Base-by-base conservation (phyloP, 2,888 invertebrate genomes). In the Elysia crispata region DNA sequence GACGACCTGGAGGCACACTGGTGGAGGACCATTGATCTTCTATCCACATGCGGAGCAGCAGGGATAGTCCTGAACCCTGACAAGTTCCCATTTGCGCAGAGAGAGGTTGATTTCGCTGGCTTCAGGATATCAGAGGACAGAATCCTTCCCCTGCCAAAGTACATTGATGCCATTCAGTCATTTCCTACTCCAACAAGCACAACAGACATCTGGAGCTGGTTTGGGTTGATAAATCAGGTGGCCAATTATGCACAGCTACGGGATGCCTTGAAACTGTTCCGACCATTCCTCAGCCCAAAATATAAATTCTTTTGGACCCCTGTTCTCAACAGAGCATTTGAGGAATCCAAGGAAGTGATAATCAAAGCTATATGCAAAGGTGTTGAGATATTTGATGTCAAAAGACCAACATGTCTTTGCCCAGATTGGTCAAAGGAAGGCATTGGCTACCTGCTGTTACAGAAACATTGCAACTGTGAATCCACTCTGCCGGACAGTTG, bases 281-380 rank as follows among this genome's bases (percentile, higher is more conserved):
- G 25, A 8, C 66, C 66, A 6, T 66, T 66, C 15, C 66, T 66
- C 23, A 66, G 66, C 66, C 66, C 30, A 31, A 66, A 66, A 28
- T 66, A 66, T 25, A 66, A 66, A 28, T 66, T 66, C 30, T 66
- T 66, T 25, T 66, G 66, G 66, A 66, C 13, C 30, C 30, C 66
- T 66, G 66, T 15, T 5, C 25, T 66, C 6, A 25, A 66, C 25
- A 23, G 25, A 18, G 31, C 66, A 3, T 66, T 66, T 28, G 18
- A 28, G 6, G 66, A 66, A 8, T 66, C 66, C 6, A 66, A 66
- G 18, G 25, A 66, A 66, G 13, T 28, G 15, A 66, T 30, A 23
- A 28, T 66, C 5, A 25, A 66, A 8, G 66, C 28, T 8, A 66
- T 66, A 5, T 18, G 31, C 66, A 1, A 20, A 28, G 66, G 66